phyloP scores from a whole-genome alignment of 2,113 vertebrate genomes.

The Megaceryle torquata region DNA sequence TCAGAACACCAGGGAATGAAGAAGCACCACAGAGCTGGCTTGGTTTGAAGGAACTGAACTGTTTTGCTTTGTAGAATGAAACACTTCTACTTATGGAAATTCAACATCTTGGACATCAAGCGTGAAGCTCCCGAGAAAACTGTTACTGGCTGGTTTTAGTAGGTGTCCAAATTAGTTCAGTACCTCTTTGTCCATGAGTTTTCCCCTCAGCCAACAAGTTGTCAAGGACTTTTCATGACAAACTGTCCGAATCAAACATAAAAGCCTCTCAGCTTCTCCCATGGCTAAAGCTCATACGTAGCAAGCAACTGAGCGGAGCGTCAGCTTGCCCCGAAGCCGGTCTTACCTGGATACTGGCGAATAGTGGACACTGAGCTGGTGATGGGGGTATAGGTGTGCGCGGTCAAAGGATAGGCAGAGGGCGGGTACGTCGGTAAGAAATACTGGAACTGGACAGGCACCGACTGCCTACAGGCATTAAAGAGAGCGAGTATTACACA shows the following conservation, averaged over 20 bases:
- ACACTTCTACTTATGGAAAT: not conserved
- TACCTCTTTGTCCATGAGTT: rapidly evolving
- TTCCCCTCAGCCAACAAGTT: not conserved
- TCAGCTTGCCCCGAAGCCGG: rapidly evolving
- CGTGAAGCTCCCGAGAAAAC: not conserved
- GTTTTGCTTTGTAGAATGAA: not conserved
- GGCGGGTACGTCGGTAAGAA: constrained; percentile 91
- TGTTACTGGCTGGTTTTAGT: not conserved
- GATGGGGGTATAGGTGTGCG: constrained; percentile 94
- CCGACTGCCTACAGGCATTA: constrained; percentile 78
- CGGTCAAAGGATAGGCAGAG: constrained; percentile 88
- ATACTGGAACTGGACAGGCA: constrained; percentile 97
- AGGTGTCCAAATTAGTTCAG: not conserved
- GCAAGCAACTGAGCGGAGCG: rapidly evolving
- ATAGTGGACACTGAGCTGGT: constrained; percentile 96
- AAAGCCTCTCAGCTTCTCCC: not conserved
- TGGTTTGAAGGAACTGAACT: not conserved
- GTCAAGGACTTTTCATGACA: not conserved
- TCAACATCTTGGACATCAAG: not conserved
- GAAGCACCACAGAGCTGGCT: not conserved
- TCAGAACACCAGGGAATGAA: not conserved
- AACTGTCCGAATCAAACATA: not conserved
- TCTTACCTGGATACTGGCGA: constrained; percentile 92
- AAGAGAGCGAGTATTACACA: constrained; percentile 11
- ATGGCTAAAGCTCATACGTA: rapidly evolving